Conservation (phyloP, 2,797 vertebrate species). For the Smutsia gigantea region DNA sequence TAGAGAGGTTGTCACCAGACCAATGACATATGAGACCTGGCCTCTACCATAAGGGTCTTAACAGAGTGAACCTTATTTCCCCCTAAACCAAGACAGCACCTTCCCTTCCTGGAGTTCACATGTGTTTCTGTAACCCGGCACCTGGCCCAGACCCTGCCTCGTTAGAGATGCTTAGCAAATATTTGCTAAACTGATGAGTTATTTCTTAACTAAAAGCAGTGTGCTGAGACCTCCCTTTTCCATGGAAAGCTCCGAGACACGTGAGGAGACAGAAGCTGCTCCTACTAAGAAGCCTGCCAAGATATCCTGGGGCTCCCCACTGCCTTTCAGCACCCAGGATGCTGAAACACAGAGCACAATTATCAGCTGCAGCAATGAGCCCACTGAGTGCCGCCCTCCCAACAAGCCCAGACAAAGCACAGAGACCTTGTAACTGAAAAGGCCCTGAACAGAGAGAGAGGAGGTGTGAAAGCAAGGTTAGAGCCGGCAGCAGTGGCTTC, state of each 20-base stretch:
- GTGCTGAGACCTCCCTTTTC: neutral
- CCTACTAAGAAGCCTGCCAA: neutral
- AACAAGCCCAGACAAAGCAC: conserved; percentile 43
- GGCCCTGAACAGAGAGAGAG: neutral
- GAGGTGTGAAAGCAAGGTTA: neutral
- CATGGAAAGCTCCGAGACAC: fast-evolving
- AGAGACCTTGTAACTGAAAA: neutral
- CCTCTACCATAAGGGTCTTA: neutral
- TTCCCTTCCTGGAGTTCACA: neutral
- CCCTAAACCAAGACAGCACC: neutral
- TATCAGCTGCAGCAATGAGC: neutral
- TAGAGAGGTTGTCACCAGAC: neutral
- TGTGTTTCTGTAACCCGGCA: neutral
- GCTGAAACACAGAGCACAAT: neutral
- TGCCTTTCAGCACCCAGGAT: neutral
- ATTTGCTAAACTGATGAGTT: neutral
- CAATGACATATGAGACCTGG: fast-evolving
- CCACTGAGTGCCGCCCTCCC: fast-evolving
- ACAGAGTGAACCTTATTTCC: too few species aligned
- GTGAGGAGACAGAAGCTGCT: neutral
- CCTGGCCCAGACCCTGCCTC: neutral
- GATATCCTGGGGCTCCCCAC: neutral
- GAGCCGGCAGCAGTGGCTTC: neutral
- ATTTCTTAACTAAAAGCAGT: neutral
- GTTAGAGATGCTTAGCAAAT: neutral